phyloP scores from a whole-genome alignment of 2,888 invertebrate genomes.

The Drosophila merina region DNA sequence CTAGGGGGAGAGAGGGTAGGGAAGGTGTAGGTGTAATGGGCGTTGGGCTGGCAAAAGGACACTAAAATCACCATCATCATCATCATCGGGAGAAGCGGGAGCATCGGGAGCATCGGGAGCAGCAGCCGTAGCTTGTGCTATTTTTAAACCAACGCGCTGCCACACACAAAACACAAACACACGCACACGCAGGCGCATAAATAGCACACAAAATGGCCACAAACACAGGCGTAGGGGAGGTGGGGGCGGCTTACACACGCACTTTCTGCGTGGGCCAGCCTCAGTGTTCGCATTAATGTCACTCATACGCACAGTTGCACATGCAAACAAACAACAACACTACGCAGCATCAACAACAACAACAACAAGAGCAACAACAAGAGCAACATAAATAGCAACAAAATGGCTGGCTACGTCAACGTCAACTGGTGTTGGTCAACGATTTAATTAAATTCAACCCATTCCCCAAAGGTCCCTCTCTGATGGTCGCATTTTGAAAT shows the following conservation, averaged over 20 bases:
- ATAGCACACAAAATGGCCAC: constrained; percentile 65
- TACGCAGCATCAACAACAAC: constrained; percentile 8
- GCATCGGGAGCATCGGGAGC: constrained; percentile 25
- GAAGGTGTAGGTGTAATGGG: constrained; percentile 48
- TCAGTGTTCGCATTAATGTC: constrained; percentile 75
- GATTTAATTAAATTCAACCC: constrained; percentile 74
- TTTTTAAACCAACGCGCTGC: constrained; percentile 67
- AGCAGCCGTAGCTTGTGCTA: constrained; percentile 76
- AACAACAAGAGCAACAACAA: constrained; percentile 15
- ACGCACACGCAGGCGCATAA: constrained; percentile 75
- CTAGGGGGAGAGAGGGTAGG: constrained; percentile 14
- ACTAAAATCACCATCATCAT: constrained; percentile 41
- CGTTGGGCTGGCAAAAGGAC: constrained; percentile 76
- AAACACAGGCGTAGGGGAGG: constrained; percentile 39
- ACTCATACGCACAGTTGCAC: constrained; percentile 80
- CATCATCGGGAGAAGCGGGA: constrained; percentile 7
- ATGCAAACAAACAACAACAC: constrained; percentile 49
- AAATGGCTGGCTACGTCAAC: constrained; percentile 24
- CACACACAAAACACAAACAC: constrained; percentile 32
- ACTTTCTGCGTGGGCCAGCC: constrained; percentile 58
- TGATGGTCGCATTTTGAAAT: constrained; percentile 60
- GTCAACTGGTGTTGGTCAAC: constrained; percentile 65
- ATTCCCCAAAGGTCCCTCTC: constrained; percentile 39
- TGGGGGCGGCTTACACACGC: constrained; percentile 50
- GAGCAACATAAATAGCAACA: constrained; percentile 19